Evolutionary conservation across 2,888 invertebrate genomes (phyloP), one percentile per base, ranked within the genome.

Genomic region (Morpho deidamia): DNA sequence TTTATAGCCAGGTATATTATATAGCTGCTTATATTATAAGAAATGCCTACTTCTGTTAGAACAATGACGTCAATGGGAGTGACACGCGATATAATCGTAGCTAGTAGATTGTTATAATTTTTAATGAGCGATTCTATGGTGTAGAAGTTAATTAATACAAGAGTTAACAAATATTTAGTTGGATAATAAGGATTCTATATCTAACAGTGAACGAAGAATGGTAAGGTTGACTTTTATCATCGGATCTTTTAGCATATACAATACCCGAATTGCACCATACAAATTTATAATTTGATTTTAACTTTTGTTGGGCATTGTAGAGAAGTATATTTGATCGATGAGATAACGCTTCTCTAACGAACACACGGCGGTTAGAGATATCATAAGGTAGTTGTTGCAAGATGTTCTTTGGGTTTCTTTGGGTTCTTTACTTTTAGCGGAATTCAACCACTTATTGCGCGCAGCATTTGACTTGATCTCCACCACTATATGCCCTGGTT

Each of bases 1-100:
- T 11, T 53, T 62, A 58, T 67, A 66, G 9, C 62, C 65, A 9
- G 50, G 43, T 51, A 67, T 56, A 42, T 62, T 58, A 55, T 53
- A 65, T 8, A 67, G 7, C 56, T 11, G 10, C 44, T 33, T 37
- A 60, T 48, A 48, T 50, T 53, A 14, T 60, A n/a, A n/a, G n/a
- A n/a, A n/a, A n/a, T n/a, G n/a, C n/a, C n/a, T n/a, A n/a, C n/a
- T n/a, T n/a, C n/a, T n/a, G n/a, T n/a, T n/a, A n/a, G n/a, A n/a
- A n/a, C n/a, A n/a, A n/a, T n/a, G n/a, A n/a, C n/a, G n/a, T n/a
- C n/a, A n/a, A n/a, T n/a, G n/a, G n/a, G n/a, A n/a, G n/a, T n/a
- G n/a, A n/a, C n/a, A n/a, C n/a, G n/a, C n/a, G n/a, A n/a, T n/a
- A n/a, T n/a, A n/a, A n/a, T n/a, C n/a, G n/a, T n/a, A n/a, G n/a